Evolutionary conservation across 2,888 invertebrate genomes (phyloP).

Genomic region (Temnothorax rugatulus): DNA sequence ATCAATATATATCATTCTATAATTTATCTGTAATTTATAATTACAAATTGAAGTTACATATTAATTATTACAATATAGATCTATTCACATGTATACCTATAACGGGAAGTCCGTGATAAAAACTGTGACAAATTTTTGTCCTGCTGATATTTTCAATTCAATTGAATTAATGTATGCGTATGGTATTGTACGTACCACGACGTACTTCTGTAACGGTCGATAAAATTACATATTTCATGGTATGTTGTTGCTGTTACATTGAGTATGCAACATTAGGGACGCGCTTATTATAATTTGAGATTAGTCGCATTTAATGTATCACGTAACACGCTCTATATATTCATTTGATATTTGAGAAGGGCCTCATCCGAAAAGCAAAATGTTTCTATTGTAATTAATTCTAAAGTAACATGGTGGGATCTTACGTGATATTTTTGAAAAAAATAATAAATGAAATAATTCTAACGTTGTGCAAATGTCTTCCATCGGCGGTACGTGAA

Average conservation of each 20-base stretch:
- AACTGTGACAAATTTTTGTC: neutral
- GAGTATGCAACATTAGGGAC: neutral
- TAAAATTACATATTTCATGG: constrained; percentile 29
- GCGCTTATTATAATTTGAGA: constrained; percentile 31
- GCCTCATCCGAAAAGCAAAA: neutral
- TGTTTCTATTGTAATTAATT: neutral
- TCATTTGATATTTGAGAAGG: constrained; percentile 21
- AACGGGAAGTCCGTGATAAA: neutral
- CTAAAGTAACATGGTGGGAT: neutral
- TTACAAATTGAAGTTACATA: constrained; percentile 1
- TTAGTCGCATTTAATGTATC: constrained; percentile 32
- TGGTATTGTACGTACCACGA: neutral
- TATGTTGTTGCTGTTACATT: constrained; percentile 1
- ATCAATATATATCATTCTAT: constrained; percentile 15
- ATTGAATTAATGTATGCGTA: neutral
- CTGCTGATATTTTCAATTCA: neutral
- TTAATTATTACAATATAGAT: constrained; percentile 15
- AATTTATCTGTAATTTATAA: constrained; percentile 16
- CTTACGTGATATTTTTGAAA: neutral
- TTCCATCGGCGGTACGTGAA: neutral
- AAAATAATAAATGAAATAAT: constrained; percentile 19
- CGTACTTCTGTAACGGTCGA: neutral
- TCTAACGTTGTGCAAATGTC: neutral
- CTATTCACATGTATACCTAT: neutral
- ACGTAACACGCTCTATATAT: neutral